phyloP scores from a whole-genome alignment of 2,888 invertebrate genomes.

The Mantis religiosa region DNA sequence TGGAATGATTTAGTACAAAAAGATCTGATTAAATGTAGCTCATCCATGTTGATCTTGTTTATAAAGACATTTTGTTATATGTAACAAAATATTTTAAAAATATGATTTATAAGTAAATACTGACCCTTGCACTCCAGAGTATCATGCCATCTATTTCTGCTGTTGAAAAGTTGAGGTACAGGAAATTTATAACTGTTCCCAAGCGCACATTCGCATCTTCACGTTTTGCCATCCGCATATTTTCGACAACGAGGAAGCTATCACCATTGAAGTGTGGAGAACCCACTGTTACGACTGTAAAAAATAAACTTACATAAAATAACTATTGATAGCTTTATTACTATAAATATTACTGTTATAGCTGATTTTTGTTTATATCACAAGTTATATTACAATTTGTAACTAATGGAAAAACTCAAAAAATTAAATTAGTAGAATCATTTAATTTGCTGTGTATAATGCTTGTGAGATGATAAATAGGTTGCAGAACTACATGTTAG shows the following conservation, averaged over 20 bases:
- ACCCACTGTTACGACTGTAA: slow-evolving; percentile 50
- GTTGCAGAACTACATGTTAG: no score
- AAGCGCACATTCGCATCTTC: slow-evolving; percentile 6
- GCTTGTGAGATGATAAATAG: no score
- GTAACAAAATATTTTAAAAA: neutral
- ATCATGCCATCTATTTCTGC: slow-evolving; percentile 61
- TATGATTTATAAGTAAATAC: neutral
- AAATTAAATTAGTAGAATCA: no score
- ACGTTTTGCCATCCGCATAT: slow-evolving; percentile 7
- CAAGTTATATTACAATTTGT: no score
- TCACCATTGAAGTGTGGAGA: slow-evolving; percentile 66
- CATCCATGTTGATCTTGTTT: no score
- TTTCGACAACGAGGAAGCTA: slow-evolving; percentile 53
- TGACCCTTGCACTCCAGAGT: slow-evolving; percentile 63
- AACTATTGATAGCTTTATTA: no score
- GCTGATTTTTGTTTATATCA: no score
- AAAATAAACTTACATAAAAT: neutral
- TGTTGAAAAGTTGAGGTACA: slow-evolving; percentile 66
- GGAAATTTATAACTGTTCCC: slow-evolving; percentile 38
- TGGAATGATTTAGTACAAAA: no score
- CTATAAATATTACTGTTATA: no score
- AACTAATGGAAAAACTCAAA: no score
- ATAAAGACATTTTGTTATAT: neutral
- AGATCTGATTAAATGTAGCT: no score
- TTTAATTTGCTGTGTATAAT: no score